Conservation (phyloP, 2,113 vertebrate genomes). For the Brachyhypopomus occidentalis region DNA sequence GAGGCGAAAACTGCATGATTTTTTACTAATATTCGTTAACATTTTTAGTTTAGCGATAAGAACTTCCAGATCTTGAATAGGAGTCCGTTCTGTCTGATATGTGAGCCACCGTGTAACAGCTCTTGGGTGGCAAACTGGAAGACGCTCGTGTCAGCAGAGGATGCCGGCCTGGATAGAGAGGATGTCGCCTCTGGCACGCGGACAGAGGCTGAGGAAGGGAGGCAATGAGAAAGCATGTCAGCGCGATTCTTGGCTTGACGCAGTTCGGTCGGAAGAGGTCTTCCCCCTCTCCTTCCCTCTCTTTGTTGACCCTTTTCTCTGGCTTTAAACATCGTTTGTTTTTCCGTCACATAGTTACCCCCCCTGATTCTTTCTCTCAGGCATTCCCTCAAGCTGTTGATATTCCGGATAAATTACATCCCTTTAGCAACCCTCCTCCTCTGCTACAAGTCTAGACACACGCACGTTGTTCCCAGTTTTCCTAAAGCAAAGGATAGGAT, state of each 20-base stretch:
- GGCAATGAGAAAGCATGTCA: conserved; percentile 26
- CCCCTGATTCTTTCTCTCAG: conserved; percentile 11
- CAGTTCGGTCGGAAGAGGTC: conserved; percentile 45
- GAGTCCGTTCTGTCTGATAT: background rate
- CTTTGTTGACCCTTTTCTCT: conserved; percentile 46
- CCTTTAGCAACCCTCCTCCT: conserved; percentile 5
- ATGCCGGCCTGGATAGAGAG: conserved; percentile 22
- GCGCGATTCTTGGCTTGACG: conserved; percentile 36
- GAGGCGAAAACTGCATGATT: too few species aligned
- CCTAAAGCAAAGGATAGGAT: conserved; percentile 3
- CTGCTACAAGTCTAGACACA: conserved; percentile 11
- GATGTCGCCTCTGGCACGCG: conserved; percentile 6
- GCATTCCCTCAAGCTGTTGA: conserved; percentile 23
- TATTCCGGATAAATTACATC: conserved; percentile 38
- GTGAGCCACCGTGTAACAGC: background rate
- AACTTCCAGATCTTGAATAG: background rate
- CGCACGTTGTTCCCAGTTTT: conserved; percentile 8
- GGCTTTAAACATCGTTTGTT: conserved; percentile 38
- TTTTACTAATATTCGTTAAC: too few species aligned
- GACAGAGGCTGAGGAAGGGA: conserved; percentile 6
- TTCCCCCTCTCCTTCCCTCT: conserved; percentile 41
- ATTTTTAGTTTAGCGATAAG: too few species aligned
- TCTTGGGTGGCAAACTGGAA: background rate
- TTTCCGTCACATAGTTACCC: conserved; percentile 28
- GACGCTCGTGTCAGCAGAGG: background rate